These are phyloP conservation scores for Perdita meconis DNA, from an alignment of 2,888 invertebrate genomes.

Conservation along the genomic window DNA sequence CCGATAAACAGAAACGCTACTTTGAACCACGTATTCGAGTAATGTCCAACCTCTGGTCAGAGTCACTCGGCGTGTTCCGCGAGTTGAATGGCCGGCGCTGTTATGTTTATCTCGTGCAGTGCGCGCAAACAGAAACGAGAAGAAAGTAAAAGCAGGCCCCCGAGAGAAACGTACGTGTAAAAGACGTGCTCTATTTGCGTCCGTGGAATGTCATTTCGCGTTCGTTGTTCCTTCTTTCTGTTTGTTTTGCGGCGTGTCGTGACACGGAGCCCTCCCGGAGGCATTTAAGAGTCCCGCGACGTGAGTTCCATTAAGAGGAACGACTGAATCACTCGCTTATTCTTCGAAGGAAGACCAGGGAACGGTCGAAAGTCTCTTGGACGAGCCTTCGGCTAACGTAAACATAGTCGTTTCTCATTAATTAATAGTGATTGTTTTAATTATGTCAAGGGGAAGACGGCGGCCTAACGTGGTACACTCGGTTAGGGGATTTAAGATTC, in stretches of 20 bases:
- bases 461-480: neutral
- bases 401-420: neutral
- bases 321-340: slow-evolving; percentile 39
- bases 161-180: slow-evolving; percentile 51
- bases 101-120: slow-evolving; percentile 65
- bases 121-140: slow-evolving; percentile 47
- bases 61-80: slow-evolving; percentile 28
- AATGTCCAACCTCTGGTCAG: slow-evolving; percentile 23
- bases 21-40: neutral
- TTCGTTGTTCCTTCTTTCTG: slow-evolving; percentile 58
- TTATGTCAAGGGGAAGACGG: neutral
- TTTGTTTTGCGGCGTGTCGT: slow-evolving; percentile 45
- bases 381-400: neutral
- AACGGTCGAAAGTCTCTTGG: neutral
- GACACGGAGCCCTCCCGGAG: slow-evolving; percentile 52
- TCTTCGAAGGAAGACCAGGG: slow-evolving; percentile 1
- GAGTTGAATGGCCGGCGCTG: slow-evolving; percentile 75
- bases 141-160: slow-evolving; percentile 50
- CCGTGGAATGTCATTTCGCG: slow-evolving; percentile 68
- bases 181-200: slow-evolving; percentile 73
- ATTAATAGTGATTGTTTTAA: neutral
- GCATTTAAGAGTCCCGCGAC: slow-evolving; percentile 47
- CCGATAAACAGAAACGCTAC: neutral
- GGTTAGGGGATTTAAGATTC: too few species aligned
- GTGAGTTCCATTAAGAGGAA: slow-evolving; percentile 48